Conservation (phyloP, 2,797 vertebrate genomes). For the Catostomus latipinnis region DNA sequence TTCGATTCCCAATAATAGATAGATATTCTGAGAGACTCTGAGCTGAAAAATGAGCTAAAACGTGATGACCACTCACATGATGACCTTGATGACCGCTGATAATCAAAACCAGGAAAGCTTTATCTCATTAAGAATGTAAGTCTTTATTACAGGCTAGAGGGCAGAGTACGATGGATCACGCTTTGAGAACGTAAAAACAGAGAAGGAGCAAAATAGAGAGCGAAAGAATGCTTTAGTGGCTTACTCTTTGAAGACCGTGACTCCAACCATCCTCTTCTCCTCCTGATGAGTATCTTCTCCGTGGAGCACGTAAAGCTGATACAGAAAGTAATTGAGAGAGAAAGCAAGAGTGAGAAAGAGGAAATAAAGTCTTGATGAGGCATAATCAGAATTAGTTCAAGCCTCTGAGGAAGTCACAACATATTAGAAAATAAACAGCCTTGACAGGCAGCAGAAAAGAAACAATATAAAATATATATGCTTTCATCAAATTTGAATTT, state of each 20-base stretch:
- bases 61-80: not conserved
- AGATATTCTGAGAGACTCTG: not conserved
- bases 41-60: not conserved
- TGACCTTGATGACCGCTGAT: not conserved
- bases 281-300: slow-evolving; percentile 91
- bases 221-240: slow-evolving; percentile 44
- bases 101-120: not conserved
- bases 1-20: no score
- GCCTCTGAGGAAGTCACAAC: not conserved
- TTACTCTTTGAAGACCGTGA: slow-evolving; percentile 92
- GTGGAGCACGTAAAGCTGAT: slow-evolving; percentile 53
- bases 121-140: not conserved
- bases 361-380: not conserved
- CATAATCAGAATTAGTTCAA: not conserved
- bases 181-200: not conserved
- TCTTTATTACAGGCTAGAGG: slow-evolving; percentile 15
- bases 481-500: not conserved
- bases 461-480: not conserved
- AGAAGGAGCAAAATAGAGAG: slow-evolving; percentile 9
- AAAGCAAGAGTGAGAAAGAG: slow-evolving; percentile 55
- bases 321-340: slow-evolving; percentile 16
- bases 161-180: not conserved
- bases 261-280: slow-evolving; percentile 94
- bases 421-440: slow-evolving; percentile 4
- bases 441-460: not conserved